Evolutionary conservation across 2,888 invertebrate species (phyloP).

Genomic region (Merodon equestris): DNA sequence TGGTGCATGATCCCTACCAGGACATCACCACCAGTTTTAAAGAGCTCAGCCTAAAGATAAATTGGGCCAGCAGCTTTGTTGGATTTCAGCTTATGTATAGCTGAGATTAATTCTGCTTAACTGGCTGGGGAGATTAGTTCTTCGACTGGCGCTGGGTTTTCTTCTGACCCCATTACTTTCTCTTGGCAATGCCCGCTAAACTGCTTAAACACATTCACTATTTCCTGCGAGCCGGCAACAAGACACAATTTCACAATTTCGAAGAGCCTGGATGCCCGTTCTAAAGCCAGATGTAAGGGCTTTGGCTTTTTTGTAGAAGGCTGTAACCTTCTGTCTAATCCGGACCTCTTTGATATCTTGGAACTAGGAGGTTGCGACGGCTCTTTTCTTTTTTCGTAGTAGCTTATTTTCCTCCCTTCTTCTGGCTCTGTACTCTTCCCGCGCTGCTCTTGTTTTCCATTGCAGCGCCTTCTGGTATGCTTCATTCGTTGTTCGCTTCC

Average conservation of each 20-base stretch:
- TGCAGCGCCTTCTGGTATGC: no score
- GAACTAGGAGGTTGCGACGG: background rate
- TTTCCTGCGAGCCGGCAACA: conserved; percentile 2
- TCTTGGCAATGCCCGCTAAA: conserved; percentile 1
- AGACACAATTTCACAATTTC: conserved; percentile 1
- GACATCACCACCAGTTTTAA: no score
- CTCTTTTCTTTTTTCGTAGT: background rate
- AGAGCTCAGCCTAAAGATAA: no score
- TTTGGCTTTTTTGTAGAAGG: background rate
- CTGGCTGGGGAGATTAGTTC: background rate
- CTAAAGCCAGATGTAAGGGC: conserved; percentile 1
- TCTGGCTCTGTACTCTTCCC: background rate
- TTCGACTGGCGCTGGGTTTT: background rate
- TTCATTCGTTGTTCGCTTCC: no score
- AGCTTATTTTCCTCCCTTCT: conserved; percentile 1
- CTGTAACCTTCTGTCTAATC: background rate
- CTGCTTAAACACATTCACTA: conserved; percentile 12
- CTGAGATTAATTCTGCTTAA: no score
- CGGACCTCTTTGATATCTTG: background rate
- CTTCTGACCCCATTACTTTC: conserved; percentile 11
- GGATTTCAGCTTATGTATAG: no score
- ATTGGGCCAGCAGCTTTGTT: no score
- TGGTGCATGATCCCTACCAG: no score
- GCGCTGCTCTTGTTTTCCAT: conserved; percentile 3
- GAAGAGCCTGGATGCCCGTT: conserved; percentile 14